phyloP scores from a whole-genome alignment of 2,888 invertebrate species.

The Pandemis heparana region DNA sequence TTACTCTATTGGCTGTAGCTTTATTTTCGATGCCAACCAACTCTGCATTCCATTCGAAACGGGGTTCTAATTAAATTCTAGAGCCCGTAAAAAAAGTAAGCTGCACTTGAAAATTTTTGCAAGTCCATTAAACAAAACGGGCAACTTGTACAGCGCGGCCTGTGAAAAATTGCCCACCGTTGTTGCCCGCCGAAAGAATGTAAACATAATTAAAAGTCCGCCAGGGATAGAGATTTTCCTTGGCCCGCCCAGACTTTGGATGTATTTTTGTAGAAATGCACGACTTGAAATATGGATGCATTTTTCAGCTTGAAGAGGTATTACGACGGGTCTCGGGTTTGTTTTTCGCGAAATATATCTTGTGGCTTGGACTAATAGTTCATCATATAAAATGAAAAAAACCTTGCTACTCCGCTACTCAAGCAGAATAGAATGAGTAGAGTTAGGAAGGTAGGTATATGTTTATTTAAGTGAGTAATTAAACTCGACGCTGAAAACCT shows the following conservation, averaged over 20 bases:
- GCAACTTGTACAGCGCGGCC: conserved; percentile 42
- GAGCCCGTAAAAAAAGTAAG: conserved; percentile 27
- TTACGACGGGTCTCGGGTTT: conserved; percentile 17
- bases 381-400: too few species aligned
- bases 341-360: neutral
- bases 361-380: neutral
- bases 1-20: too few species aligned
- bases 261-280: conserved; percentile 43
- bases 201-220: conserved; percentile 75
- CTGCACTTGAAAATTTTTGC: conserved; percentile 54
- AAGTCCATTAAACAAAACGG: conserved; percentile 54
- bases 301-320: conserved; percentile 34
- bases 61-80: conserved; percentile 29
- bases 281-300: conserved; percentile 40
- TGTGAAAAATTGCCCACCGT: conserved; percentile 61
- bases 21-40: neutral
- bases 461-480: conserved; percentile 21
- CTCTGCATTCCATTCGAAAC: neutral
- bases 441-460: too few species aligned
- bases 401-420: too few species aligned
- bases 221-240: conserved; percentile 49
- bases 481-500: conserved; percentile 6
- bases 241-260: conserved; percentile 42
- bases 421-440: too few species aligned
- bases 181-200: conserved; percentile 64